A percentile compares a stretch with the other conserved stretches of the same genome.
Evolutionary conservation across 2,113 vertebrate species (phyloP).

Genomic region (Rhinoptilus africanus): DNA sequence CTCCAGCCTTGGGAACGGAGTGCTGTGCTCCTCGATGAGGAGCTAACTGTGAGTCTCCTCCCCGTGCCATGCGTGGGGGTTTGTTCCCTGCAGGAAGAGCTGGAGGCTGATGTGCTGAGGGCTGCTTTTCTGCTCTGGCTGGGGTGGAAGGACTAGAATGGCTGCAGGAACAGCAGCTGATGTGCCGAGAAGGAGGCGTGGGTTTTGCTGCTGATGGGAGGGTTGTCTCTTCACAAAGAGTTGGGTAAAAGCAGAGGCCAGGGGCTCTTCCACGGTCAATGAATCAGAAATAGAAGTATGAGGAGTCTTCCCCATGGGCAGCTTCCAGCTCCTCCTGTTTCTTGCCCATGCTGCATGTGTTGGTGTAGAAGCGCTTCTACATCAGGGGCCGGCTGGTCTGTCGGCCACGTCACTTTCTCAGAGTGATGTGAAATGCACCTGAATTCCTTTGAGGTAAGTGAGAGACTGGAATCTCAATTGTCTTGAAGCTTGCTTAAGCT

Average conservation of each 20-base stretch:
- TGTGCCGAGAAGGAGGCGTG: background rate
- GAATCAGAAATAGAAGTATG: background rate
- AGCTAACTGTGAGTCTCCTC: background rate
- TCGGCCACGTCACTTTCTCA: too few species aligned
- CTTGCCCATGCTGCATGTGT: too few species aligned
- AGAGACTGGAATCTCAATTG: too few species aligned
- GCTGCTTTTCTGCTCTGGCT: background rate
- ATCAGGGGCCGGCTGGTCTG: too few species aligned
- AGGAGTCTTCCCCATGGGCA: background rate
- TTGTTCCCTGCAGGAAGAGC: background rate
- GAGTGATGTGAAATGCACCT: too few species aligned
- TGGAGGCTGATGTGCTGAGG: background rate
- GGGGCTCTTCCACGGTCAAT: background rate
- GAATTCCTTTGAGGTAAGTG: too few species aligned
- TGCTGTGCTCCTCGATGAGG: background rate
- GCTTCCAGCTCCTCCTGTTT: too few species aligned
- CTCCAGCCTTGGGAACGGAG: background rate
- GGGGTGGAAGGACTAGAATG: background rate
- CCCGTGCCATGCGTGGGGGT: accelerated
- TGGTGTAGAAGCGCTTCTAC: too few species aligned
- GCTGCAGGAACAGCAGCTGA: background rate
- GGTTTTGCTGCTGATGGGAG: background rate
- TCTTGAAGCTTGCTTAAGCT: too few species aligned
- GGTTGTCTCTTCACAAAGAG: background rate
- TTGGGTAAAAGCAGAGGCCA: background rate